Evolutionary conservation across 2,797 vertebrate species (phyloP).

Genomic region (Pseudotriccus pelzelni): DNA sequence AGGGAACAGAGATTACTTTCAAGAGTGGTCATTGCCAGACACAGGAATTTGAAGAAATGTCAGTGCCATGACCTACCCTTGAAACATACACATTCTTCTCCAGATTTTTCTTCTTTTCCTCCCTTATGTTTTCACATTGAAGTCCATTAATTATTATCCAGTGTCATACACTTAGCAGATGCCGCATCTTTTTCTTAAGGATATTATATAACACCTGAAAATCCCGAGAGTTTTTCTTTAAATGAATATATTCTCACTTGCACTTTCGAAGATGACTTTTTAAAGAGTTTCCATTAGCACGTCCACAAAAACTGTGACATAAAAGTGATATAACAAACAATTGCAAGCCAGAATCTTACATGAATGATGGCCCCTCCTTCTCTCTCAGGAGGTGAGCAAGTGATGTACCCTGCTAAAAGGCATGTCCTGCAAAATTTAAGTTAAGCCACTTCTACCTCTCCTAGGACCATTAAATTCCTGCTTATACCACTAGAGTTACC

Average conservation of each 20-base stretch:
- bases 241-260: neutral
- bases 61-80: neutral
- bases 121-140: neutral
- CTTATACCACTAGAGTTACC: neutral
- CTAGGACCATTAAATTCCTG: neutral
- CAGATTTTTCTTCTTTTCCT: neutral
- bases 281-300: neutral
- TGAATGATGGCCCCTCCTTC: neutral
- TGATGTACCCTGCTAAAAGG: neutral
- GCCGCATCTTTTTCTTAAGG: fast-evolving
- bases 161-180: neutral
- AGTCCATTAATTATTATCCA: neutral
- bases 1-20: neutral
- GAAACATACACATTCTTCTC: neutral
- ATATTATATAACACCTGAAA: neutral
- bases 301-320: neutral
- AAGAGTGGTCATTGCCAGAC: neutral
- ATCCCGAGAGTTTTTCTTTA: neutral
- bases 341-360: neutral
- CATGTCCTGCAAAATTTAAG: neutral
- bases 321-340: neutral
- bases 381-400: neutral
- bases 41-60: neutral
- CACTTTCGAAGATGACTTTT: neutral
- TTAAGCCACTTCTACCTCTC: neutral